These are phyloP conservation scores for Geotrupes spiniger DNA, from an alignment of 2,888 invertebrate genomes.

Conservation along the genomic window DNA sequence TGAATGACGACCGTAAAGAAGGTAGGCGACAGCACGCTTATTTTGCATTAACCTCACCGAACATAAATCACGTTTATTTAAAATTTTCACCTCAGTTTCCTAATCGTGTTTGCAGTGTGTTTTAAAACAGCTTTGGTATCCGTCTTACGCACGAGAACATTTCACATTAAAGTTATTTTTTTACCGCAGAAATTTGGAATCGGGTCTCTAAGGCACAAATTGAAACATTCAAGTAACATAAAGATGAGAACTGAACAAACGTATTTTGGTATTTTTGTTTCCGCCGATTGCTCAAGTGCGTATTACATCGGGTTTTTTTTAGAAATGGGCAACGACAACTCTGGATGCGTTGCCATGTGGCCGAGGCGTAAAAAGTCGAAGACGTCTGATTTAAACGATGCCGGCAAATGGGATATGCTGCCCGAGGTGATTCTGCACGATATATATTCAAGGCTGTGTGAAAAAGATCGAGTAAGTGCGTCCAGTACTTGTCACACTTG, in stretches of 20 bases:
- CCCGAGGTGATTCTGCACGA: conserved; percentile 47
- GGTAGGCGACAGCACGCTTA: conserved; percentile 20
- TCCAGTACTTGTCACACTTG: conserved; percentile 48
- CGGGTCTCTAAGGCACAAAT: neutral
- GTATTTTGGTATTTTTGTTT: no score
- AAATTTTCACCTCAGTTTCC: neutral
- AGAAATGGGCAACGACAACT: conserved; percentile 45
- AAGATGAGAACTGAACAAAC: no score
- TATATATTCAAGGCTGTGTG: conserved; percentile 43
- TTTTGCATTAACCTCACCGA: no score
- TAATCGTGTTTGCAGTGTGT: neutral
- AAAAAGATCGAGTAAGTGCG: conserved; percentile 45
- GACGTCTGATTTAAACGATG: conserved; percentile 34
- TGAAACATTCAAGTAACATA: no score
- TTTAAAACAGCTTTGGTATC: no score
- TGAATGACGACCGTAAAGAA: conserved; percentile 27
- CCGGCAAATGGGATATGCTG: conserved; percentile 44
- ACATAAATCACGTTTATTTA: neutral
- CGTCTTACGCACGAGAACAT: neutral
- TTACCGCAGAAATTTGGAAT: neutral
- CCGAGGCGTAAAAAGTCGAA: conserved; percentile 48
- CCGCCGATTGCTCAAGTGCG: neutral
- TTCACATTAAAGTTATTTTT: conserved; percentile 5
- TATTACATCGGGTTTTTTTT: conserved; percentile 19
- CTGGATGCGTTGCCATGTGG: conserved; percentile 42